These are phyloP conservation scores for Coelogynopora nodosa DNA, from an alignment of 2,888 invertebrate species.

Conservation along the genomic window DNA sequence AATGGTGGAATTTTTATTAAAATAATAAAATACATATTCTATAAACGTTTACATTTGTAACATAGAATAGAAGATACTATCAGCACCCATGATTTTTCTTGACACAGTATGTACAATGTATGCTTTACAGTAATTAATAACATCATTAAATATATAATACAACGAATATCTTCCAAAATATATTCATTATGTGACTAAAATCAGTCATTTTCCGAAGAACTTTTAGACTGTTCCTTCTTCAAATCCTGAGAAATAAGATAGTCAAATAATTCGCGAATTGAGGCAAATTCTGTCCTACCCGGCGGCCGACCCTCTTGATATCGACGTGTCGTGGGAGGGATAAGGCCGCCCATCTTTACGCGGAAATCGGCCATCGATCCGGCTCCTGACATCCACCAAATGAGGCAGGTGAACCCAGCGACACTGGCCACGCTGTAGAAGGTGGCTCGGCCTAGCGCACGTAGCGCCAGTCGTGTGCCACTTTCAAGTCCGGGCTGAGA, in stretches of 20 bases:
- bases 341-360: conserved; percentile 71
- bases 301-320: conserved; percentile 70
- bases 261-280: conserved; percentile 76
- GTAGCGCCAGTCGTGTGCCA: conserved; percentile 73
- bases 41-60: too few species aligned
- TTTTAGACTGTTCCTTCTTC: conserved; percentile 53
- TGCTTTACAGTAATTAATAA: too few species aligned
- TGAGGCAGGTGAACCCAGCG: neutral
- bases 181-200: too few species aligned
- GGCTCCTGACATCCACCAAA: neutral
- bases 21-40: too few species aligned
- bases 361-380: conserved; percentile 71
- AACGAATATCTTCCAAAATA: too few species aligned
- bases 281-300: conserved; percentile 80
- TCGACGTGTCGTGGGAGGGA: conserved; percentile 70
- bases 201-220: too few species aligned
- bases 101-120: too few species aligned
- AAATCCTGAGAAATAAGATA: conserved; percentile 67
- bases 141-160: too few species aligned
- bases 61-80: too few species aligned
- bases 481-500: conserved; percentile 66
- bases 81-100: too few species aligned
- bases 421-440: conserved; percentile 81
- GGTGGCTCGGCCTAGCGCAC: conserved; percentile 83
- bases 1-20: too few species aligned